Evolutionary conservation across 2,888 invertebrate genomes (phyloP), one percentile per base, ranked within the genome.

Genomic region (Iselma pallidipennis): DNA sequence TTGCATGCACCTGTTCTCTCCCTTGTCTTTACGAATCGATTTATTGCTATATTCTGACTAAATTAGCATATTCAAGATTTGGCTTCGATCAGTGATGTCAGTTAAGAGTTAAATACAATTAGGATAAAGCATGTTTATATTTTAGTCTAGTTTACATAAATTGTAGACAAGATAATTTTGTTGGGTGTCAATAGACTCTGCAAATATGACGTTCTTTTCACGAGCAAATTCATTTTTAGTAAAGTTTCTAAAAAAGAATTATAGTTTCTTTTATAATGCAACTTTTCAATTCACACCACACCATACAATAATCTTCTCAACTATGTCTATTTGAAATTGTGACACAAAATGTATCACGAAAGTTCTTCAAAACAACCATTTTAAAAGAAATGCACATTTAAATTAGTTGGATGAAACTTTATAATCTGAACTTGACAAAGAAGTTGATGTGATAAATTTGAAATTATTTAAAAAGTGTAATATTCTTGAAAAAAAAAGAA

Each of bases 1-100:
- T 63, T 63, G 49, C 59, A 53, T 48, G 53, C 63, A 63, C 63
- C 63, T 63, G 63, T 56, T 59, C 59, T 26, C 59, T 33, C 49
- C 19, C 21, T 4, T 21, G 45, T 21, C 45, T 21, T n/a, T 50
- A 54, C 16, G 29, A 55, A 62, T 62, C 62, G 55, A 62, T 62
- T 54, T 62, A 62, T 58, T 58, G 62, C 62, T 23, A 45, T 23
- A 45, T 45, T 45, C 45, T 23, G 23, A 45, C 45, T 45, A 45
- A n/a, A 45, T 45, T 45, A 23, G 45, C 45, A 45, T 45, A 23
- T 23, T 23, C 0, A 3, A 33, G 14, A 5, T 33, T 45, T 23
- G 4, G 2, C n/a, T 45, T 21, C 45, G 16, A 21, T 21, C 23
- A 45, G 12, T 23, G 19, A 23, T 21, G 4, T 23, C 9, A 45